Percentiles rank a stretch among this genome's conserved stretches.
Conservation (phyloP, 2,113 vertebrate species). For the Percopsis transmontana region DNA sequence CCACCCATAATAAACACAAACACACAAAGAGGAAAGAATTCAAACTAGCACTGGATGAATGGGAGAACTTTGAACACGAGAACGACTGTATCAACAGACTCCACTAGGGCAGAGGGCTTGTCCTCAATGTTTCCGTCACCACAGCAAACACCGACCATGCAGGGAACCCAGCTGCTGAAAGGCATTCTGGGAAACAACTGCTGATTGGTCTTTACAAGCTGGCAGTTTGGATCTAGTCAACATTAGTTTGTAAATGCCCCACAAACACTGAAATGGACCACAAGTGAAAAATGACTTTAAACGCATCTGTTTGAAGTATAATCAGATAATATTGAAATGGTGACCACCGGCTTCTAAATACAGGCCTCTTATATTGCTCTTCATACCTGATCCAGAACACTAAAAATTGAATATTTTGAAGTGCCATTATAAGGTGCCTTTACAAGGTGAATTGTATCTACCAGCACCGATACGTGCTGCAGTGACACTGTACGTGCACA, state of each 20-base stretch:
- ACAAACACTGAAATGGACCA: neutral
- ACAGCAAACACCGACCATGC: conserved; percentile 40
- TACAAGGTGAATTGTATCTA: conserved; percentile 53
- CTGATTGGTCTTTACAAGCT: conserved; percentile 16
- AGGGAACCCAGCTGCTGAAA: conserved; percentile 25
- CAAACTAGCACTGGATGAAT: conserved; percentile 46
- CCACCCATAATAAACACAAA: conserved; percentile 40
- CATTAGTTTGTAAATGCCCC: neutral
- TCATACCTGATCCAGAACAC: conserved; percentile 33
- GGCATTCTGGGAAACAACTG: conserved; percentile 39
- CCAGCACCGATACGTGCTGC: conserved; percentile 39
- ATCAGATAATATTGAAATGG: conserved; percentile 31
- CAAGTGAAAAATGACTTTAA: neutral
- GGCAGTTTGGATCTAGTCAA: neutral
- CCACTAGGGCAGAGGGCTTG: conserved; percentile 17
- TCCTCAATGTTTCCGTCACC: conserved; percentile 30
- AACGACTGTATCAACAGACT: conserved; percentile 34
- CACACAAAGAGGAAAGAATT: conserved; percentile 33
- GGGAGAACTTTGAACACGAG: conserved; percentile 28
- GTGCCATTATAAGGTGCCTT: conserved; percentile 58
- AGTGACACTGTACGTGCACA: conserved; percentile 19
- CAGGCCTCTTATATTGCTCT: conserved; percentile 46
- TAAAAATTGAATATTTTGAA: conserved; percentile 51
- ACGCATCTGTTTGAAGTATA: no score
- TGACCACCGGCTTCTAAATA: conserved; percentile 3